These are phyloP conservation scores for Lasioglossum malachurum DNA, from an alignment of 2,888 invertebrate species.

Conservation along the genomic window DNA sequence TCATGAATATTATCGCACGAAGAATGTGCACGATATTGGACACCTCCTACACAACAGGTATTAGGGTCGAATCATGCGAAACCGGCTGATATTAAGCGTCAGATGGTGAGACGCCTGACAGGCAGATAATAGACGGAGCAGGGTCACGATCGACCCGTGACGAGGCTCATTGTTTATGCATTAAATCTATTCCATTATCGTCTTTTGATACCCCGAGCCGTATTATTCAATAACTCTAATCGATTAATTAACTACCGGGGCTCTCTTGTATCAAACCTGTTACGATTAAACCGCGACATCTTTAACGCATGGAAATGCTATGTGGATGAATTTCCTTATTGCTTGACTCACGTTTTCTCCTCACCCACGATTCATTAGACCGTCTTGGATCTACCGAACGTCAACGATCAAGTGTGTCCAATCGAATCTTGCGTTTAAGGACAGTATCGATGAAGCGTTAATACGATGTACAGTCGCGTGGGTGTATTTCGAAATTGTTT, in stretches of 20 bases:
- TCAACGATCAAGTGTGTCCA: not conserved
- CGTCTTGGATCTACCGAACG: not conserved
- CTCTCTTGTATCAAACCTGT: not conserved
- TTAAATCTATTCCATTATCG: constrained; percentile 1
- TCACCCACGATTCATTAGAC: not conserved
- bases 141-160: not conserved
- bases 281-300: not conserved
- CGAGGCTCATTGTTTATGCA: not conserved
- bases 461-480: not conserved
- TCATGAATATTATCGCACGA: not conserved
- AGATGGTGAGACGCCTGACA: not conserved
- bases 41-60: not conserved
- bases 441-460: no score
- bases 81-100: not conserved
- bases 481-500: not conserved
- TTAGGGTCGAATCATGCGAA: not conserved
- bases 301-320: not conserved
- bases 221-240: not conserved
- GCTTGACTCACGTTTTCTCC: not conserved
- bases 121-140: not conserved
- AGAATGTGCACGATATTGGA: not conserved
- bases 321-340: not conserved
- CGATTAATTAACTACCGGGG: not conserved
- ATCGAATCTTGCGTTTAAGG: not conserved
- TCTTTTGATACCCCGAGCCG: not conserved